Percentiles rank a stretch among this genome's conserved stretches.
Evolutionary conservation across 2,888 invertebrate species (phyloP).

Genomic region (Villa cingulata): DNA sequence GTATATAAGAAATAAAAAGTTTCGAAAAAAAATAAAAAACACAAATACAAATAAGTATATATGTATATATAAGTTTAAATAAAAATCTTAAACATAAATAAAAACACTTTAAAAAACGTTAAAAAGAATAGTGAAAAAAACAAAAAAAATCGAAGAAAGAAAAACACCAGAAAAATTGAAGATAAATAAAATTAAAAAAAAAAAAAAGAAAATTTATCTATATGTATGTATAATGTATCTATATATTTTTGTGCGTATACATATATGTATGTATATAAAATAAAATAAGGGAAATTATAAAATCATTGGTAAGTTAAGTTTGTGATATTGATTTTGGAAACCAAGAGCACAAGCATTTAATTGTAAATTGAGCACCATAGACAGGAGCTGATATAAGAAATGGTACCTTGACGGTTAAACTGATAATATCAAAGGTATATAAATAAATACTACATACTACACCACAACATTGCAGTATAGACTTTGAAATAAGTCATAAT

Average conservation of each 20-base stretch:
- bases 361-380: conserved; percentile 11
- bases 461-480: too few relatives aligned
- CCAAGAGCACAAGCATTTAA: conserved; percentile 11
- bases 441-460: too few relatives aligned
- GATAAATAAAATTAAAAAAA: not conserved
- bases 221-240: too few relatives aligned
- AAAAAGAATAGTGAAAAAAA: too few relatives aligned
- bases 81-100: too few relatives aligned
- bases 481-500: conserved; percentile 6
- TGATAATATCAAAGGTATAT: too few relatives aligned
- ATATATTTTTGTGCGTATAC: too few relatives aligned
- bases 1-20: too few relatives aligned
- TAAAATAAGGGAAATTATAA: not conserved
- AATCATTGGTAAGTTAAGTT: conserved; percentile 3
- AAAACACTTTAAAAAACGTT: too few relatives aligned
- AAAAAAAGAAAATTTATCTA: too few relatives aligned
- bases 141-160: not conserved
- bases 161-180: not conserved
- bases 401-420: conserved; percentile 9
- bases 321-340: conserved; percentile 5
- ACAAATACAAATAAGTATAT: too few relatives aligned
- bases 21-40: not conserved
- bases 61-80: too few relatives aligned
- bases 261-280: conserved; percentile 1
- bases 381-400: conserved; percentile 12